A percentile compares a stretch with the other conserved stretches of the same genome.
Evolutionary conservation across 2,113 vertebrate species (phyloP).

Genomic region (Melanerpes formicivorus): DNA sequence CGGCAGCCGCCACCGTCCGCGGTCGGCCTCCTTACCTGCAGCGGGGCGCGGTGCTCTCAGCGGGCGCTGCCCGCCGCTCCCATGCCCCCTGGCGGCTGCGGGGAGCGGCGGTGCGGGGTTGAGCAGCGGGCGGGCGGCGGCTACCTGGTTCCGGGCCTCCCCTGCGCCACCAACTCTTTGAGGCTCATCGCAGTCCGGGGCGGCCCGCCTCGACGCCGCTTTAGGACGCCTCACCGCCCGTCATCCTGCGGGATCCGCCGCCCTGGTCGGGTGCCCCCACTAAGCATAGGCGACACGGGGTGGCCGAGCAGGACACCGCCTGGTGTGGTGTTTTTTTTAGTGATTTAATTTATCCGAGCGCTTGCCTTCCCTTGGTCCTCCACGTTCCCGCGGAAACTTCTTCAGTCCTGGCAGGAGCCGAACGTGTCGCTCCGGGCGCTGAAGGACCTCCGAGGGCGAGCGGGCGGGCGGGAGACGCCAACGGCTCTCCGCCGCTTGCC

Average conservation of each 20-base stretch:
- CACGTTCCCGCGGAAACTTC: not conserved
- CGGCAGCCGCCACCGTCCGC: not conserved
- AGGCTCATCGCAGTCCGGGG: not conserved
- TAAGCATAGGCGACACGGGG: not conserved
- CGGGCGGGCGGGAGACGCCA: not conserved
- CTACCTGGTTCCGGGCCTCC: not conserved
- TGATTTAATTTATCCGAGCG: not conserved
- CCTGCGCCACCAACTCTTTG: not conserved
- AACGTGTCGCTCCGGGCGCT: not conserved
- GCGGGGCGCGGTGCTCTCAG: not conserved
- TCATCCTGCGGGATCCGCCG: not conserved
- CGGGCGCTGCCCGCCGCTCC: not conserved
- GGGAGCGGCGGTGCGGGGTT: not conserved
- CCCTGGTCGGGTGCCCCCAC: not conserved
- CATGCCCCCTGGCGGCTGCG: not conserved
- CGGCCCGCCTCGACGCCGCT: not conserved
- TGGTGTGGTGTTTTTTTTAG: not conserved
- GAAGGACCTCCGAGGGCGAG: not conserved
- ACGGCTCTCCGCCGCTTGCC: not conserved
- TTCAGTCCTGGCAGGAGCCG: not conserved
- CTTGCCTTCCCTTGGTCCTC: not conserved
- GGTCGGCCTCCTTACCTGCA: conserved; percentile 22
- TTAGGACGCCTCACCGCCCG: not conserved
- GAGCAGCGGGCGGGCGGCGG: not conserved
- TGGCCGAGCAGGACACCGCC: not conserved